Evolutionary conservation across 2,797 vertebrate species (phyloP).

Genomic region (Micrastur ruficollis): DNA sequence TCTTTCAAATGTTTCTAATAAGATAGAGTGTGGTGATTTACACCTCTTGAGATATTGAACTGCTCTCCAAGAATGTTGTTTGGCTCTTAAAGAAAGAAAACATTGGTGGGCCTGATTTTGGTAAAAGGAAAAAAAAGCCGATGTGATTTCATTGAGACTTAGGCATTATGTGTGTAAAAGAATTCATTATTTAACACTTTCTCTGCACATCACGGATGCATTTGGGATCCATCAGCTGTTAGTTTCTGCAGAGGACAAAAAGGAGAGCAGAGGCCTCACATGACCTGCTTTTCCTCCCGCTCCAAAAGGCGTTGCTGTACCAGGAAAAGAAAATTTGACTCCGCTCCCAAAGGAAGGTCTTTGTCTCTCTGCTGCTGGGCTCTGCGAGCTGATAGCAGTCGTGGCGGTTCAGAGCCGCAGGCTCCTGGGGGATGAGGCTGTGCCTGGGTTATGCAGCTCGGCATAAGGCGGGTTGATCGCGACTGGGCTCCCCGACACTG

Average conservation of each 20-base stretch:
- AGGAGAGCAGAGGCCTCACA: background rate
- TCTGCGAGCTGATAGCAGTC: rapidly evolving
- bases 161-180: slow-evolving; percentile 2
- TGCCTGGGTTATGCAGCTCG: background rate
- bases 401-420: rapidly evolving
- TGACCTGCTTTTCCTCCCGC: background rate
- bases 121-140: background rate
- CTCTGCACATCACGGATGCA: background rate
- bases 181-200: slow-evolving; percentile 55
- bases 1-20: slow-evolving; percentile 74
- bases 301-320: background rate
- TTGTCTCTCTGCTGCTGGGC: background rate
- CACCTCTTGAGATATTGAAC: slow-evolving; percentile 67
- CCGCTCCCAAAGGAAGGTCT: background rate
- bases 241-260: slow-evolving; percentile 10
- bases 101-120: slow-evolving; percentile 41
- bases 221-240: slow-evolving; percentile 28
- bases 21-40: slow-evolving; percentile 70
- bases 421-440: background rate
- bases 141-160: slow-evolving; percentile 57
- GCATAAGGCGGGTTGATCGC: rapidly evolving
- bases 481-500: rapidly evolving
- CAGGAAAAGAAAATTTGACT: background rate
- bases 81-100: slow-evolving; percentile 63
- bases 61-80: slow-evolving; percentile 69